Evolutionary conservation across 2,113 vertebrate genomes (phyloP).

Genomic region (Megalops atlanticus): DNA sequence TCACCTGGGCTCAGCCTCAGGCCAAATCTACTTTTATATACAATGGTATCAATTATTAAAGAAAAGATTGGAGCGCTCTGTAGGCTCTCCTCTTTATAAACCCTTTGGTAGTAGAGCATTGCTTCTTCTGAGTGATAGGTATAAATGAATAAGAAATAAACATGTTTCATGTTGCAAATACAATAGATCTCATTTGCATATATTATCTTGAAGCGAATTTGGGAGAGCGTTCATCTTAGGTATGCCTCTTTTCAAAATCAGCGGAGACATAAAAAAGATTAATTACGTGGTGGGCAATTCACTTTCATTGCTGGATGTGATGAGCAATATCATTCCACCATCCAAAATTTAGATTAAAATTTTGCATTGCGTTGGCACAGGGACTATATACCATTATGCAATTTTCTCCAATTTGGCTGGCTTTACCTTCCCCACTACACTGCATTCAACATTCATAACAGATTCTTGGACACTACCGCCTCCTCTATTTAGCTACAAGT

Average conservation of each 20-base stretch:
- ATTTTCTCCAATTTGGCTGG: too few relatives aligned
- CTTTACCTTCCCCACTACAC: too few relatives aligned
- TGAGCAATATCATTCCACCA: background rate
- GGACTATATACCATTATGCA: too few relatives aligned
- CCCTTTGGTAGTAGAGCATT: background rate
- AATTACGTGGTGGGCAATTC: background rate
- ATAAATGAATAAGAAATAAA: background rate
- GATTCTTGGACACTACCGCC: too few relatives aligned
- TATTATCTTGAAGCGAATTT: conserved; percentile 16
- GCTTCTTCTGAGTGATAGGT: background rate
- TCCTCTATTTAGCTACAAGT: too few relatives aligned
- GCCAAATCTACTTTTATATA: conserved; percentile 38
- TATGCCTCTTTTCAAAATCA: background rate
- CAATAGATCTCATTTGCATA: conserved; percentile 15
- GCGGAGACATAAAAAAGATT: background rate
- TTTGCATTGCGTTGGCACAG: background rate
- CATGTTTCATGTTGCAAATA: background rate
- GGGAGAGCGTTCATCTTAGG: background rate
- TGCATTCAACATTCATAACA: too few relatives aligned
- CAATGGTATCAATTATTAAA: conserved; percentile 30
- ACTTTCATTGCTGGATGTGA: background rate
- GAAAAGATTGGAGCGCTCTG: conserved; percentile 19
- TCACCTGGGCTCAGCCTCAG: conserved; percentile 42
- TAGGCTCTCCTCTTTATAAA: too few relatives aligned
- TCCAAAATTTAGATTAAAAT: background rate